These are phyloP conservation scores for Pseudococcus jackbeardsleyi DNA, from an alignment of 2,888 invertebrate genomes.

Conservation along the genomic window DNA sequence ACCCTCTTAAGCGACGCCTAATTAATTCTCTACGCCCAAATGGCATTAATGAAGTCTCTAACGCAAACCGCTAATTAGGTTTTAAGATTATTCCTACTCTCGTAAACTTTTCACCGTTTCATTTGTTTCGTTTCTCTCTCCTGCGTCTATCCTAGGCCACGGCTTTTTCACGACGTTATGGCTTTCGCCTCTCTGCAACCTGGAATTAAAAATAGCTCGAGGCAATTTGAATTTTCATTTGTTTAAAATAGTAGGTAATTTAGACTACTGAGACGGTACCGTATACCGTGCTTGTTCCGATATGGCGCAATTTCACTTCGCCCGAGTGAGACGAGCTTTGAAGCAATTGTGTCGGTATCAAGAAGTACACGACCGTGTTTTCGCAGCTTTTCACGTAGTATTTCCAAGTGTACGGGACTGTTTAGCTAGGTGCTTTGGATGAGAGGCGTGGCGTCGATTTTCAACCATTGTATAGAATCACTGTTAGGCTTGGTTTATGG, in stretches of 20 bases:
- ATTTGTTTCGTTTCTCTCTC: neutral
- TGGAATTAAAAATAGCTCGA: slow-evolving; percentile 1
- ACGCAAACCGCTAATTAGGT: slow-evolving; percentile 50
- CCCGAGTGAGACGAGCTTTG: no score
- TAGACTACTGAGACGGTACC: neutral
- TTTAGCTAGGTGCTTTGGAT: no score
- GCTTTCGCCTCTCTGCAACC: neutral
- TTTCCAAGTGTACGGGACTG: no score
- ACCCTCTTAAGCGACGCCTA: slow-evolving; percentile 47
- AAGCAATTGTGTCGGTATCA: no score
- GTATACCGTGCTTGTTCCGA: neutral
- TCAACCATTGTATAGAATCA: no score
- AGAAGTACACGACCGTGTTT: no score
- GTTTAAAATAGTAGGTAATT: slow-evolving; percentile 32
- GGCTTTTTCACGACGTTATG: slow-evolving; percentile 37
- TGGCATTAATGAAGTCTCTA: slow-evolving; percentile 42
- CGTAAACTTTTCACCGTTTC: slow-evolving; percentile 52
- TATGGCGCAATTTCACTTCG: neutral
- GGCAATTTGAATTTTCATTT: slow-evolving; percentile 38
- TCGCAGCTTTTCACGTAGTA: no score
- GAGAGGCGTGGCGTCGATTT: no score
- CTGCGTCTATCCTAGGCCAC: neutral
- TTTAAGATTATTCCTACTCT: slow-evolving; percentile 52
- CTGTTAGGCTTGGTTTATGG: no score
- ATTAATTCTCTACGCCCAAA: slow-evolving; percentile 45